Evolutionary conservation across 2,113 vertebrate species (phyloP), one percentile per base, ranked within the genome.

Genomic region (Tor tambroides): DNA sequence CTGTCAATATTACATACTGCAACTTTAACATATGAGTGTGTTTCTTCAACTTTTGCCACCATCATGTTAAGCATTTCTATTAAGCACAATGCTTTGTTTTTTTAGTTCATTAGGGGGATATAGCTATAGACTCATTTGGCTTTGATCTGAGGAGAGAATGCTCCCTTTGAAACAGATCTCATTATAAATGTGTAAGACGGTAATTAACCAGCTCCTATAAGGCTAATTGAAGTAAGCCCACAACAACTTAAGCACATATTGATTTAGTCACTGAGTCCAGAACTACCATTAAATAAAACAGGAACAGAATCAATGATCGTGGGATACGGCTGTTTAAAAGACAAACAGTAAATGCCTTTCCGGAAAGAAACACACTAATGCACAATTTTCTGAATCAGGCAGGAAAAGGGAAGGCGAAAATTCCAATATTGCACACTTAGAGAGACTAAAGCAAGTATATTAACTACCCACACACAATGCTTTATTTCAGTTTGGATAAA

Each of bases 111-210:
- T 83, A 80, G 35, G 74, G 71, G 46, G 41, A 85, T 90, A 51
- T 54, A 51, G 89, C 85, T 90, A 84, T 92, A 92, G 91, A 90
- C 89, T 92, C 83, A 90, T 92, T 90, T 91, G 88, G 88, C 83
- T 88, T 87, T 91, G 72, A 92, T 85, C 87, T 90, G 74, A 88
- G 28, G 77, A 84, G 87, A 72, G 15, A 82, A 46, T 88, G 86
- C 15, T 83, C 78, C 69, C 89, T 86, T 85, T 87, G 61, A 90
- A 92, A 90, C 84, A 86, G 61, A 91, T 88, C 71, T 83, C 79
- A 87, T 89, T 87, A 89, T 46, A 75, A 89, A 89, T 88, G 6
- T 85, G 90, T 90, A 89, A 38, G 79, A 21, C 17, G 35, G 80
- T 92, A 89, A 92, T 89, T 85, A 89, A 30, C 26, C 79, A 43